Base-by-base conservation (phyloP, 1,140 invertebrate genomes). In the Rhopalosiphum padi region DNA sequence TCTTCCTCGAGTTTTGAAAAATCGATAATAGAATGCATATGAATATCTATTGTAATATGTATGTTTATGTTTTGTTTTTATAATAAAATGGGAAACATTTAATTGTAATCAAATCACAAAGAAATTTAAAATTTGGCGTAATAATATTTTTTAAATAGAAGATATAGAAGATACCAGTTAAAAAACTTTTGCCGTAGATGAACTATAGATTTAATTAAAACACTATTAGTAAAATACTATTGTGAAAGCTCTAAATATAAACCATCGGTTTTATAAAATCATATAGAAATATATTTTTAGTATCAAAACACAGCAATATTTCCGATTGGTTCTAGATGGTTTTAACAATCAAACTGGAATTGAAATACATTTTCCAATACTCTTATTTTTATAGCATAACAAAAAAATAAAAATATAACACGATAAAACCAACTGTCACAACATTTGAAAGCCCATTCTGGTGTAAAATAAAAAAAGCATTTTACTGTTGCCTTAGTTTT, bases 341-440 rank as follows among this genome's bases (percentile, higher is more conserved):
- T 92, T 77, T 51, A 83, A 83, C 68, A 92, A 51, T 51, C 43
- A 9, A 92, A 30, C 35, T 83, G 46, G 35, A 9, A 92, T 92
- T 37, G 22, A 92, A 92, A 83, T 82, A 83, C 23, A 92, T 83
- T 92, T 92, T 48, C 68, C 90, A 48, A 92, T 83, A 83, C n/a
- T 83, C 46, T 92, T 83, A 83, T 48, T 83, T 91, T 91, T 91
- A 83, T 48, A 30, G 25, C 15, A 46, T 18, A 60, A 77, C 8
- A 77, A 77, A 68, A 77, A 91, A 35, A 83, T 83, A 83, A 25
- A 82, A 90, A 60, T 15, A 90, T 43, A 43, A 90, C 18, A 90
- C 53, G 55, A 89, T 53, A 89, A 89, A 89, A 89, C 35, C 37
- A 90, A 90, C 37, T 90, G 53, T 90, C 37, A 68, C 51, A 7